These are phyloP conservation scores for Melipona bicolor DNA, from an alignment of 2,888 invertebrate species.

Conservation along the genomic window DNA sequence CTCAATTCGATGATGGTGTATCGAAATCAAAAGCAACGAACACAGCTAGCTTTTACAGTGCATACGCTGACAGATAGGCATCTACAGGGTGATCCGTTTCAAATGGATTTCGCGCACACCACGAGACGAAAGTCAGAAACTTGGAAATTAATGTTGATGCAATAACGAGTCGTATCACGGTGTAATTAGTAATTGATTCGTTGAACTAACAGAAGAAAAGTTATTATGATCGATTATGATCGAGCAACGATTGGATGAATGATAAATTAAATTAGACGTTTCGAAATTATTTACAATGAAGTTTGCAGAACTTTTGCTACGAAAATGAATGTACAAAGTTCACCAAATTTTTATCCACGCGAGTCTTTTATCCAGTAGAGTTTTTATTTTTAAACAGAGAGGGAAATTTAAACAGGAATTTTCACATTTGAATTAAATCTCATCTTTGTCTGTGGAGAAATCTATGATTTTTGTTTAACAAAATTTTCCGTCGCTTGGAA, in stretches of 20 bases:
- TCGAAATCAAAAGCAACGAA: constrained; percentile 51
- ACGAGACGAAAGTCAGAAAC: neutral
- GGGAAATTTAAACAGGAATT: neutral
- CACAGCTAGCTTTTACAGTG: constrained; percentile 29
- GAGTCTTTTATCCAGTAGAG: no score
- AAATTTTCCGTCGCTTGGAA: neutral
- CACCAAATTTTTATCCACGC: no score
- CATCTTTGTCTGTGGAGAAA: neutral
- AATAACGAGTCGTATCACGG: neutral
- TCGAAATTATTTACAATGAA: neutral
- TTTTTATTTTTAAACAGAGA: neutral
- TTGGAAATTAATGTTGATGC: no score
- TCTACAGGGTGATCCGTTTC: constrained; percentile 25
- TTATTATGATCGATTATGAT: neutral
- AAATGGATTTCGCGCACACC: neutral
- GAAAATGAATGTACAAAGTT: no score
- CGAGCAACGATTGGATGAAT: neutral
- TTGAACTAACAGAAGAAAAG: neutral
- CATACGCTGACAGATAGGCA: constrained; percentile 12
- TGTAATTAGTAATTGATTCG: neutral
- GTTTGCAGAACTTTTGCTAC: neutral
- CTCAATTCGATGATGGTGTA: constrained; percentile 46
- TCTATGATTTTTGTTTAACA: neutral
- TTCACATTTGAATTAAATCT: neutral
- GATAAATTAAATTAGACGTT: neutral